Evolutionary conservation across 1,140 invertebrate species (phyloP), one percentile per base, ranked within the genome.

Genomic region (Chironomus striatipennis): DNA sequence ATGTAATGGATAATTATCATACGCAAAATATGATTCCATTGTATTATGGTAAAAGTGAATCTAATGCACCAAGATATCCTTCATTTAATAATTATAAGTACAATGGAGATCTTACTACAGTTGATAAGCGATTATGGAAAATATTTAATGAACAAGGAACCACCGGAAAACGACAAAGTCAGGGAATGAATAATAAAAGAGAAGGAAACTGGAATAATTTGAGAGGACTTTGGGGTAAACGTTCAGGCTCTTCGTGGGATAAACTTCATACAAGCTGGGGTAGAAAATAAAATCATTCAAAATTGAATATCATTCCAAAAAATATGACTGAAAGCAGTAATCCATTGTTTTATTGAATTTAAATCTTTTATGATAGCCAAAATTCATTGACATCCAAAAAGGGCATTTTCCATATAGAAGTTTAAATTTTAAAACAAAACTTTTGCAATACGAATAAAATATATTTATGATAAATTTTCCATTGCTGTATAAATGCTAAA

Each of bases 321-420:
- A n/a, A n/a, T n/a, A n/a, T n/a, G n/a, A n/a, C n/a, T 34, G 24
- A 34, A 34, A 34, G 24, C 24, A 34, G 24, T 5, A 10, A 70
- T 70, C n/a, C 65, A n/a, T 18, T 70, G n/a, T 17, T 70, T 70
- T 70, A n/a, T 70, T 70, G 18, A 70, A 70, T 18, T 70, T 70
- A 12, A 57, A 57, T 57, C 24, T 34, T 34, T 34, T 34, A 34
- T 34, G 24, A 34, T 34, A 34, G 5, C 24, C 24, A 34, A 34
- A 1, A 47, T 10, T 47, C 47, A 57, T n/a, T 57, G 47, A 34
- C 24, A 34, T 34, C 24, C 1, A 34, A 34, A 34, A 34, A 34
- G 24, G 24, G 24, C 24, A 34, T 34, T 34, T 34, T 34, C 24
- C 5, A 34, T 2, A 34, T 34, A n/a, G n/a, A n/a, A n/a, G n/a